Evolutionary conservation across 2,113 vertebrate genomes (phyloP).

Genomic region (Gallinago paraguaiae): DNA sequence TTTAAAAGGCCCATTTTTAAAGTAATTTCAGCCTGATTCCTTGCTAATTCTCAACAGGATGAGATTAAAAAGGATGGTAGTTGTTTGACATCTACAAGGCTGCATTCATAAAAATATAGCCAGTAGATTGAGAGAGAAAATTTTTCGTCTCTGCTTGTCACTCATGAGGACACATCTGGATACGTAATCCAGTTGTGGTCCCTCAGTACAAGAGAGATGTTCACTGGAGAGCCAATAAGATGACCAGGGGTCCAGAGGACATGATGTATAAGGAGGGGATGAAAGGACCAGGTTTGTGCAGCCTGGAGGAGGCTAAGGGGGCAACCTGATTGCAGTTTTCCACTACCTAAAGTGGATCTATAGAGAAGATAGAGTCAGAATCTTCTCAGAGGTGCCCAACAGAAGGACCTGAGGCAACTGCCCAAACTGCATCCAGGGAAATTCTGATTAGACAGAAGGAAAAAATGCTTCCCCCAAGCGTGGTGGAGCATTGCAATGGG

Average conservation of each 20-base stretch:
- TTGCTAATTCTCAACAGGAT: neutral
- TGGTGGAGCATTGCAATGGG: neutral
- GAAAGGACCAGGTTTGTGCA: neutral
- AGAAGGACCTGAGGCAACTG: neutral
- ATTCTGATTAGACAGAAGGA: neutral
- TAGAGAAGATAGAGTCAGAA: neutral
- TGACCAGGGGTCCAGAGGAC: neutral
- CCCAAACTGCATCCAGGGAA: neutral
- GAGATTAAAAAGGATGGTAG: neutral
- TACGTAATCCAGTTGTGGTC: neutral
- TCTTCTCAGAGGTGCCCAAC: neutral
- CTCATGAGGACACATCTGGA: neutral
- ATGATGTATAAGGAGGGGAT: neutral
- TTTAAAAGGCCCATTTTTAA: neutral
- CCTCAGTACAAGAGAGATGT: neutral
- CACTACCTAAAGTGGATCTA: neutral
- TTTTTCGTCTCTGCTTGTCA: neutral
- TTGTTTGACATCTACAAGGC: neutral
- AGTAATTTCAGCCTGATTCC: neutral
- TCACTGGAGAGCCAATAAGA: neutral
- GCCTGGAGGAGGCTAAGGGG: neutral
- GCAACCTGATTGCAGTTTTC: neutral
- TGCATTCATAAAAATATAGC: neutral
- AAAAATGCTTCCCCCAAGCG: neutral
- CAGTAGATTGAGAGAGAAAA: neutral